A percentile compares a stretch with the other conserved stretches of the same genome.
Conservation (phyloP, 2,888 invertebrate genomes). For the Halocaridina rubra region DNA sequence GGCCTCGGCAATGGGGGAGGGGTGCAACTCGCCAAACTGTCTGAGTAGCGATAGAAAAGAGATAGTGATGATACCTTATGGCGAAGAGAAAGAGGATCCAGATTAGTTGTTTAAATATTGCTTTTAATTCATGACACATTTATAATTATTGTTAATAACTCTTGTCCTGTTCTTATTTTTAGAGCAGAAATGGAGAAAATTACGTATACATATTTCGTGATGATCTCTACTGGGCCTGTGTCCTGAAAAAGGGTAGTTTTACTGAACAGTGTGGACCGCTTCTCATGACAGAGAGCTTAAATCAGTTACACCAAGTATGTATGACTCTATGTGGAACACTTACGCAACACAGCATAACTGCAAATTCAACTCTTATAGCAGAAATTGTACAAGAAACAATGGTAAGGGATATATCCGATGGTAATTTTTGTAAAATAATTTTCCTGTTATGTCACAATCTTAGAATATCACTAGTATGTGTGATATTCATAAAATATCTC, state of each 20-base stretch:
- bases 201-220: constrained; percentile 59
- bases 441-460: no score
- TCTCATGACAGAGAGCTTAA: constrained; percentile 30
- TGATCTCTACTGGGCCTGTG: constrained; percentile 54
- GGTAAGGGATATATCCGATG: constrained; percentile 29
- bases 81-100: no score
- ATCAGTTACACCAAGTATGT: constrained; percentile 40
- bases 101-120: no score
- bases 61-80: no score
- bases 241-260: constrained; percentile 16
- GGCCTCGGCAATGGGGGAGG: no score
- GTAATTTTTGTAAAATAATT: no score
- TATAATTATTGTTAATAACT: no score
- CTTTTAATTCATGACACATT: no score
- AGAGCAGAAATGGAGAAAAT: constrained; percentile 19
- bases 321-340: constrained; percentile 43
- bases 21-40: no score
- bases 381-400: constrained; percentile 52
- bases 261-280: constrained; percentile 37
- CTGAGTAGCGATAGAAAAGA: no score
- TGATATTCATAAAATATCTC: no score
- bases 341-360: constrained; percentile 56
- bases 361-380: constrained; percentile 45
- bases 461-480: no score
- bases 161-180: neutral